Base-by-base conservation (phyloP, 1,140 invertebrate genomes). In the Zaprionus lachaisei region DNA sequence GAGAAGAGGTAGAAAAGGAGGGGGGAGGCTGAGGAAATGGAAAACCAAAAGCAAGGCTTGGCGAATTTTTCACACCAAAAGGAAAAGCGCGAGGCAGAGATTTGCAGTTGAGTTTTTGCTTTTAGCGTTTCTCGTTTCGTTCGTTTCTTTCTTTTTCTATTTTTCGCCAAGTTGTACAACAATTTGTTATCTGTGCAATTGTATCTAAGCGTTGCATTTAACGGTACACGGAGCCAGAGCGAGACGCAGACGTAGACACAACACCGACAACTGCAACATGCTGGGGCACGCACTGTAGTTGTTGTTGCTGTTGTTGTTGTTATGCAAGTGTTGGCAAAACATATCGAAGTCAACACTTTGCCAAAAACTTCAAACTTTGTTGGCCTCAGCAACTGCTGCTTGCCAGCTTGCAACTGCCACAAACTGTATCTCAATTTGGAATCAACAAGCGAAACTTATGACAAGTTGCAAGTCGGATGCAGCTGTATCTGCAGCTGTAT, bases 191-290 rank as follows among this genome's bases (percentile, higher is more conserved):
- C 83, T 83, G 44, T 37, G 76, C 72, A 86, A 60, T 85, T 82
- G 83, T 82, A 85, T 82, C 83, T 85, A 86, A 85, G 77, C 76
- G 83, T 77, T 86, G 83, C 83, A 86, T 79, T 86, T 85, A 85
- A 85, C 83, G 83, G 83, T 80, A 86, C 79, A 72, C 63, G 64
- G 34, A 31, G 58, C 37, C 72, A 4, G 24, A 22, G 64, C n/a
- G n/a, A 34, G 55, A 60, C n/a, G 31, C 15, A 37, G 17, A 58
- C 31, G 2, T 0, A 31, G 20, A 22, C 44, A 20, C 63, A 26
- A 38, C 56, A 49, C 60, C 31, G 38, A 34, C 49, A 28, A 4
- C 49, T 31, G 75, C 69, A 72, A 62, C 72, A 55, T 31, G 51
- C 22, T 34, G 69, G 56, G 63, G 63, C 82, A 84, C 78, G 81